Evolutionary conservation across 2,797 vertebrate genomes (phyloP).

Genomic region (Arrhamphus sclerolepis): DNA sequence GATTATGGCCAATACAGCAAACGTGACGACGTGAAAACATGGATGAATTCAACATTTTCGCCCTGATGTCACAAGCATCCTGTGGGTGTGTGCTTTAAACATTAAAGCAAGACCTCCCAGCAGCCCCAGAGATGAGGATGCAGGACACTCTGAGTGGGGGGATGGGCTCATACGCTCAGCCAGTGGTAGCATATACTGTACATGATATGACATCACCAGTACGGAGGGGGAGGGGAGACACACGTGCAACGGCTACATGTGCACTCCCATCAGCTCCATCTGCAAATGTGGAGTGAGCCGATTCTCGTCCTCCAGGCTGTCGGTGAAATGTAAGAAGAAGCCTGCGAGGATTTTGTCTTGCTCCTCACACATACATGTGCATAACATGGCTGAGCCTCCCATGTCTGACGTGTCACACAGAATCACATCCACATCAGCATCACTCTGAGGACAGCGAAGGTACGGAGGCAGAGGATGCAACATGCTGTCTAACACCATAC

Average conservation of each 20-base stretch:
- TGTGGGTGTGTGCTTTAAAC: conserved; percentile 10
- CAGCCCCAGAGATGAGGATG: conserved; percentile 33
- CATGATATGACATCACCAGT: conserved; percentile 46
- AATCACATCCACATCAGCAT: conserved; percentile 55
- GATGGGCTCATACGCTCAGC: conserved; percentile 37
- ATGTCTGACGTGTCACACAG: conserved; percentile 48
- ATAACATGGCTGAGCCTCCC: neutral
- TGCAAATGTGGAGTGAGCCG: conserved; percentile 21
- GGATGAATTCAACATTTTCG: conserved; percentile 1
- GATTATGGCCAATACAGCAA: conserved; percentile 42
- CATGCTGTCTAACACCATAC: conserved; percentile 33
- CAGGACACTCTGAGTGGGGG: conserved; percentile 33
- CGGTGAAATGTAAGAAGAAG: conserved; percentile 47
- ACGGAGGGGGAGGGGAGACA: conserved; percentile 42
- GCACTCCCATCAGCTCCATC: conserved; percentile 44
- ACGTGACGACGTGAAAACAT: conserved; percentile 11
- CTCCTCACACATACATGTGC: conserved; percentile 20
- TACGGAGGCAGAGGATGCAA: conserved; percentile 20
- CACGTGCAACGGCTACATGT: conserved; percentile 52
- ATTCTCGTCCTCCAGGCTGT: conserved; percentile 30
- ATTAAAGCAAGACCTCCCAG: conserved; percentile 32
- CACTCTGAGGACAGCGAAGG: conserved; percentile 28
- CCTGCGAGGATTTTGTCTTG: conserved; percentile 21
- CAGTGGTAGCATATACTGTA: conserved; percentile 53
- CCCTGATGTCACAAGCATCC: conserved; percentile 5